phyloP scores from a whole-genome alignment of 2,113 vertebrate genomes.

The Onychostoma macrolepis region DNA sequence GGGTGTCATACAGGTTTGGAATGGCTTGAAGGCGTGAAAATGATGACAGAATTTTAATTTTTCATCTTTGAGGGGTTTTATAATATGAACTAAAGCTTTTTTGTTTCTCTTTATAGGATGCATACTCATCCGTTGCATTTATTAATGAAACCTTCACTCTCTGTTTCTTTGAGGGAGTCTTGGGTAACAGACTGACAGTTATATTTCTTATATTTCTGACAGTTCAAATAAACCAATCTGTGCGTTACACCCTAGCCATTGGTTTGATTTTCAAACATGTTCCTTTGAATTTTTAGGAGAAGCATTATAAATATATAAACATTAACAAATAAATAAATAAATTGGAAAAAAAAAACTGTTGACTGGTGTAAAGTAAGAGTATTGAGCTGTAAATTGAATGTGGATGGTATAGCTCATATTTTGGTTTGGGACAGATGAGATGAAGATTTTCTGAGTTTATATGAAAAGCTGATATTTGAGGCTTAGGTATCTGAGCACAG shows the following conservation, averaged over 20 bases:
- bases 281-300: background rate
- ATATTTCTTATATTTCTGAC: background rate
- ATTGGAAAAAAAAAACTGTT: too few relatives aligned
- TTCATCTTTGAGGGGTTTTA: background rate
- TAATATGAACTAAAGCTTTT: conserved; percentile 26
- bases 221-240: background rate
- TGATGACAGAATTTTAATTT: too few relatives aligned
- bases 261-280: too few relatives aligned
- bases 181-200: background rate
- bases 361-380: too few relatives aligned
- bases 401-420: too few relatives aligned
- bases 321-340: background rate
- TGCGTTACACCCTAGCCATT: too few relatives aligned
- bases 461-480: background rate
- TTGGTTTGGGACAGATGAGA: background rate
- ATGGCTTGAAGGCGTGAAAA: background rate
- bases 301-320: background rate
- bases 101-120: background rate
- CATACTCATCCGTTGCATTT: background rate
- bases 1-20: background rate
- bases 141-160: conserved; percentile 2
- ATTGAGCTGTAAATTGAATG: too few relatives aligned
- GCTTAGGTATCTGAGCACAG: background rate
- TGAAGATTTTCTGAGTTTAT: background rate
- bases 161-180: background rate